Base-by-base conservation (phyloP, 2,797 vertebrate genomes). In the Gorsachius magnificus region DNA sequence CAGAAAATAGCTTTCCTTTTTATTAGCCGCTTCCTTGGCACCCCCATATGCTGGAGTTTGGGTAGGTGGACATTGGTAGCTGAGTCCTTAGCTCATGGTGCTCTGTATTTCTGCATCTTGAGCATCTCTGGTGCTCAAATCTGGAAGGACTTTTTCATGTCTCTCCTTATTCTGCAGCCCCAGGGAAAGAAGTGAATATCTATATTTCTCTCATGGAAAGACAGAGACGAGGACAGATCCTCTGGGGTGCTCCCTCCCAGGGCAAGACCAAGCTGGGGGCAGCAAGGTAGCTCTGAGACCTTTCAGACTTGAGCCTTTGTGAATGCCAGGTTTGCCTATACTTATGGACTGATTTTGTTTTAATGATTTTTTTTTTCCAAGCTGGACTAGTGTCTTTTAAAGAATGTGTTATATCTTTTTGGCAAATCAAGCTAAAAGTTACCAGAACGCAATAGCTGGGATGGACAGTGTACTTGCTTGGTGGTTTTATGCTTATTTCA, bases 311-410 rank as follows among this genome's bases (percentile, higher is more conserved):
- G 16, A 71, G 29, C 29, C 60, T 65, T 64, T 84, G 29, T 24
- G 20, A 84, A 72, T 0, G 1, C 13, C 28, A 51, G 12, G n/a
- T 38, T 51, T 71, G n/a, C 26, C 14, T 58, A 31, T 10, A 10
- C 22, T 63, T 83, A 36, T 1, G 20, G 33, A 57, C 24, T 38
- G 53, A 12, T n/a, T 19, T 17, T 25, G 7, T 35, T 57, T 53
- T 51, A 20, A 45, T 43, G 9, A 45, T 46, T 46, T 38, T 46
- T 36, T 56, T 46, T 41, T 38, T n/a, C 5, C 17, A 53, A 46
- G 28, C 10, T 38, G 46, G 25, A 16, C 41, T 35, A 31, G 3
- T 13, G 6, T 54, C 1, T 0, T 46, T 61, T 61, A 56, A 48
- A 41, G 29, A 69, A 41, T 26, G 12, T 41, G 11, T 41, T 46